A percentile compares a stretch with the other conserved stretches of the same genome.
Evolutionary conservation across 2,888 invertebrate species (phyloP).

Genomic region (Selenia dentaria): DNA sequence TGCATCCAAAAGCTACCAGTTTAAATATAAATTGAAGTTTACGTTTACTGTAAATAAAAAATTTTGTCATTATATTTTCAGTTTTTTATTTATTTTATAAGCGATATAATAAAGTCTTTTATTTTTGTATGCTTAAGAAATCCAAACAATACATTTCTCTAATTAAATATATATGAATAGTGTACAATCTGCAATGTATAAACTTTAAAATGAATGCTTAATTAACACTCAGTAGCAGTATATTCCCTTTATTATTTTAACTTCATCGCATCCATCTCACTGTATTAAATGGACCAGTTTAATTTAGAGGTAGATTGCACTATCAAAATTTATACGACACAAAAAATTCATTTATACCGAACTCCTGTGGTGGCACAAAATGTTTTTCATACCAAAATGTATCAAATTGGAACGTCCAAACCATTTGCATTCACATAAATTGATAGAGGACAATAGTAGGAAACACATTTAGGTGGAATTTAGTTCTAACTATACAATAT

Average conservation of each 20-base stretch:
- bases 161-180: too few relatives aligned
- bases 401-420: not conserved
- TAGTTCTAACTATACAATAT: not conserved
- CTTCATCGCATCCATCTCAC: not conserved
- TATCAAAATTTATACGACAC: conserved; percentile 3
- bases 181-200: too few relatives aligned
- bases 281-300: conserved; percentile 3
- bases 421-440: conserved; percentile 12
- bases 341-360: conserved; percentile 8
- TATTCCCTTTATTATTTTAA: not conserved
- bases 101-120: too few relatives aligned
- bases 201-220: too few relatives aligned
- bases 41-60: too few relatives aligned
- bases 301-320: not conserved
- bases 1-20: too few relatives aligned
- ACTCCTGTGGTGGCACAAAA: conserved; percentile 2
- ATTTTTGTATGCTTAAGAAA: too few relatives aligned
- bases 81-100: too few relatives aligned
- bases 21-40: too few relatives aligned
- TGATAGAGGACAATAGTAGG: not conserved
- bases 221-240: too few relatives aligned
- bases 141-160: too few relatives aligned
- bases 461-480: not conserved
- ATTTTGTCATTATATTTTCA: too few relatives aligned
- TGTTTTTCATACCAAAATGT: conserved; percentile 3